phyloP scores from a whole-genome alignment of 2,113 vertebrate species.

The Amazona guildingii region DNA sequence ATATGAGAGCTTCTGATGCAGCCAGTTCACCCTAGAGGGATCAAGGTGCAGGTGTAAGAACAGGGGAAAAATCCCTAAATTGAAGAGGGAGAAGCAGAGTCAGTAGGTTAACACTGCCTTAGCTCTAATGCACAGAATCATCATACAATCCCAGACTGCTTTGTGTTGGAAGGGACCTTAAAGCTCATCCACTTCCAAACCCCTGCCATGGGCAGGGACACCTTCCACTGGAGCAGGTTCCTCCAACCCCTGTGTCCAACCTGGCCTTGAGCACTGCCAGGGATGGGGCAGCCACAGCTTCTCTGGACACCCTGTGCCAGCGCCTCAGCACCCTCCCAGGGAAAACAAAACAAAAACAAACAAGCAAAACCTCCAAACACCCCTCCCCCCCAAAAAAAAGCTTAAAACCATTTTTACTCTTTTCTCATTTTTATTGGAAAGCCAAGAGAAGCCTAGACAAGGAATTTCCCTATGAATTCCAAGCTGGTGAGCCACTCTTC shows the following conservation, averaged over 20 bases:
- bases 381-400: too few species aligned
- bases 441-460: neutral
- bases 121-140: neutral
- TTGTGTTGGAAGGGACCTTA: neutral
- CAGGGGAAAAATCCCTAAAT: neutral
- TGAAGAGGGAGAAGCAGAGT: neutral
- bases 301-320: neutral
- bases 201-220: neutral
- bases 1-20: neutral
- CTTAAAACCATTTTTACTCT: neutral
- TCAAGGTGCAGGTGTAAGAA: neutral
- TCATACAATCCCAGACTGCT: neutral
- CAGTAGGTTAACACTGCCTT: neutral
- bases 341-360: neutral
- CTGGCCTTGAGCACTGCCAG: neutral
- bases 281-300: neutral
- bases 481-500: neutral
- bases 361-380: accelerated
- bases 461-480: neutral
- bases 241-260: too few species aligned
- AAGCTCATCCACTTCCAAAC: neutral
- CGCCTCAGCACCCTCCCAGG: neutral
- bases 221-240: neutral
- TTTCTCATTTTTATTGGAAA: neutral
- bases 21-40: neutral